Evolutionary conservation across 2,797 vertebrate species (phyloP).

Genomic region (Mormyrops attenuatus): DNA sequence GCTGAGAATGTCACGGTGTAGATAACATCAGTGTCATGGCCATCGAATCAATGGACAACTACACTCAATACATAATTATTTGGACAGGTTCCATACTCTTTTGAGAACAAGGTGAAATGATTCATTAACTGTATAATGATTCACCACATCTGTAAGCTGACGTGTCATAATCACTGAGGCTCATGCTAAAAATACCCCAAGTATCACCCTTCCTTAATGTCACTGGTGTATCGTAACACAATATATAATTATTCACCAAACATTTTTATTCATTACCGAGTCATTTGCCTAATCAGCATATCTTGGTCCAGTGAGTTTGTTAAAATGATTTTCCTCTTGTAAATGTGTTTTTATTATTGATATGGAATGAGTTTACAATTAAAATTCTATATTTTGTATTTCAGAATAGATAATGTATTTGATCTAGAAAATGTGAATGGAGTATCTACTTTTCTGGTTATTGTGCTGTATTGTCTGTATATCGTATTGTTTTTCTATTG

Average conservation of each 20-base stretch:
- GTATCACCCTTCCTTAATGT: neutral
- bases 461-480: neutral
- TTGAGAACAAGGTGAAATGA: neutral
- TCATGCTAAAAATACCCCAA: neutral
- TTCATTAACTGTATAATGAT: neutral
- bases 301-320: neutral
- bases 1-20: neutral
- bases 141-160: conserved; percentile 5
- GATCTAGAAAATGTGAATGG: neutral
- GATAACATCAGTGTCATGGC: neutral
- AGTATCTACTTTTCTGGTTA: neutral
- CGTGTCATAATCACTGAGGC: neutral
- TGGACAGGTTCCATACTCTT: neutral
- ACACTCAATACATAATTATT: neutral
- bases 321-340: neutral
- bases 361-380: neutral
- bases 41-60: neutral
- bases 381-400: neutral
- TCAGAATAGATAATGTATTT: neutral
- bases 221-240: neutral
- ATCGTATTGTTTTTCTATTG: neutral
- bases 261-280: neutral
- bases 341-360: neutral
- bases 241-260: neutral
- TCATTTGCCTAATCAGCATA: neutral